Evolutionary conservation across 2,113 vertebrate genomes (phyloP).

Genomic region (Corvus moneduloides): DNA sequence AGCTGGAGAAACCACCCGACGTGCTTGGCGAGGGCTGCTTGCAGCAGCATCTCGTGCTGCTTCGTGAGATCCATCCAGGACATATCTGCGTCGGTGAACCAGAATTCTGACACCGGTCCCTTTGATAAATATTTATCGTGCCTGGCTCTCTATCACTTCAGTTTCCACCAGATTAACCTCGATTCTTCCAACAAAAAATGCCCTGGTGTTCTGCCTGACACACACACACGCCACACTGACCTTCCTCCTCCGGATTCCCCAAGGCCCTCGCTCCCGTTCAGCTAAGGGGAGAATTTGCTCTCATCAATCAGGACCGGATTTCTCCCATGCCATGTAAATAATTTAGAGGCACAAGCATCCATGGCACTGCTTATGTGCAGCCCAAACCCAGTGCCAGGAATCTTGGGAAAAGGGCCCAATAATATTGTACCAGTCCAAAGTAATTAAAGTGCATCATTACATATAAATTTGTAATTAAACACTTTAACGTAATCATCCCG

Average conservation of each 20-base stretch:
- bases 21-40: not conserved
- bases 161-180: conserved; percentile 65
- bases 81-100: not conserved
- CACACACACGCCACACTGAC: not conserved
- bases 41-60: not conserved
- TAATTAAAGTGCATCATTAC: conserved; percentile 92
- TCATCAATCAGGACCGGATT: conserved; percentile 49
- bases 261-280: not conserved
- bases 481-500: conserved; percentile 89
- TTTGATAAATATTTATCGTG: conserved; percentile 58
- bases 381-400: conserved; percentile 70
- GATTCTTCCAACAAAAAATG: conserved; percentile 27
- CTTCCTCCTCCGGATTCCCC: conserved; percentile 17
- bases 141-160: conserved; percentile 56
- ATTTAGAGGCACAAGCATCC: conserved; percentile 71
- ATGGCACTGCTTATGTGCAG: conserved; percentile 60
- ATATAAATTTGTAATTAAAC: conserved; percentile 96
- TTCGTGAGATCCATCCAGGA: not conserved
- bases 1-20: not conserved
- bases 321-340: conserved; percentile 74
- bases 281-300: conserved; percentile 11
- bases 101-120: not conserved
- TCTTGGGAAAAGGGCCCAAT: conserved; percentile 87
- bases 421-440: conserved; percentile 88
- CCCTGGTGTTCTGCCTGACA: conserved; percentile 6